Evolutionary conservation across 2,888 invertebrate genomes (phyloP).

Genomic region (Ischnura elegans): DNA sequence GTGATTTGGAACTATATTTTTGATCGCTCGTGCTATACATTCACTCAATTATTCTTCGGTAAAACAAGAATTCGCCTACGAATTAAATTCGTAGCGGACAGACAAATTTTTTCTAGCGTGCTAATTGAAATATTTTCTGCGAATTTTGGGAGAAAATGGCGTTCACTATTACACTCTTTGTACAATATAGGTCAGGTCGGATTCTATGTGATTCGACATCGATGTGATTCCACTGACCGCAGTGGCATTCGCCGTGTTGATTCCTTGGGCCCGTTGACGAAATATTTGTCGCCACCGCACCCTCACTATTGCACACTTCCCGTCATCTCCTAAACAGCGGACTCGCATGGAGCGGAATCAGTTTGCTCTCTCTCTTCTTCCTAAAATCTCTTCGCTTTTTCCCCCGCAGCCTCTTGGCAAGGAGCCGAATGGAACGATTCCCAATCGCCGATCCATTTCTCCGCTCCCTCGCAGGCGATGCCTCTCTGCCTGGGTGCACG

Average conservation of each 20-base stretch:
- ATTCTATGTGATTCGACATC: background rate
- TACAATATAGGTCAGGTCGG: no score
- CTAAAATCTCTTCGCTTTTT: background rate
- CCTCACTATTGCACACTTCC: background rate
- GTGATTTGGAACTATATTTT: no score
- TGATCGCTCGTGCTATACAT: no score
- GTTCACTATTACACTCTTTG: no score
- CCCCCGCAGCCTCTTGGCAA: background rate
- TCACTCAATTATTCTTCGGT: no score
- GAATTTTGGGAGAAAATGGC: no score
- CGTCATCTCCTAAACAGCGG: background rate
- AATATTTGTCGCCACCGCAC: background rate
- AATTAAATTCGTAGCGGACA: no score
- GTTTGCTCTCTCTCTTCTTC: background rate
- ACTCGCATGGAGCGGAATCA: constrained; percentile 10
- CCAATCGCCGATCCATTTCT: background rate
- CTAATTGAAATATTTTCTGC: no score
- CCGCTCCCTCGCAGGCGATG: no score
- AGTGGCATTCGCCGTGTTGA: background rate
- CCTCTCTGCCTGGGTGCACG: no score
- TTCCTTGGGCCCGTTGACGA: background rate
- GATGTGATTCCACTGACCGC: background rate
- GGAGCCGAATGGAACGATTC: constrained; percentile 20
- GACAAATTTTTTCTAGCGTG: no score
- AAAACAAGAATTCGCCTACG: no score